Evolutionary conservation across 1,140 invertebrate species (phyloP).

Genomic region (Daktulosphaira vitifoliae): DNA sequence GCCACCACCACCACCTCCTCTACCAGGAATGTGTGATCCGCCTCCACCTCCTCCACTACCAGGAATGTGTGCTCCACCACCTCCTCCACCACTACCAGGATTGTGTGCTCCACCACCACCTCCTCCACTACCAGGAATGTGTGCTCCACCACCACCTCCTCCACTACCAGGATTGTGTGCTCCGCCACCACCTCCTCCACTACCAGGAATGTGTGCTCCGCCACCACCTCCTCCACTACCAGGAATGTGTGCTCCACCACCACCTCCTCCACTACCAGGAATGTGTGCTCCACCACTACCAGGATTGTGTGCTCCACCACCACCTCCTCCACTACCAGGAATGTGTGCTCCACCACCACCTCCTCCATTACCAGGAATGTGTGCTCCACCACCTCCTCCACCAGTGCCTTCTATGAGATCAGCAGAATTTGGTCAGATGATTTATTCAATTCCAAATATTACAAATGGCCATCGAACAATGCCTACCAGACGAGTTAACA

Average conservation of each 20-base stretch:
- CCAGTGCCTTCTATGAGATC: neutral
- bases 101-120: neutral
- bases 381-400: conserved; percentile 36
- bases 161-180: too few species aligned
- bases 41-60: conserved; percentile 34
- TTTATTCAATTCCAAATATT: conserved; percentile 35
- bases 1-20: too few species aligned
- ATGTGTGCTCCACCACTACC: conserved; percentile 32
- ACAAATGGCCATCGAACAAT: conserved; percentile 29
- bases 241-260: conserved; percentile 13
- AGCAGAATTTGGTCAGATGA: conserved; percentile 1
- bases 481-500: conserved; percentile 32
- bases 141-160: conserved; percentile 31
- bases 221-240: neutral
- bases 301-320: conserved; percentile 30
- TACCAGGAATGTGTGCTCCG: neutral
- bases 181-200: conserved; percentile 17
- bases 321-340: conserved; percentile 22
- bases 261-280: neutral
- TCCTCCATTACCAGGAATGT: neutral
- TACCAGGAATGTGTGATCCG: too few species aligned
- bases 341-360: neutral
- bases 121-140: neutral
- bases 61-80: neutral
- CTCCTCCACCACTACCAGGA: conserved; percentile 19